phyloP scores from a whole-genome alignment of 2,113 vertebrate genomes.

The Pachyramphus minor region DNA sequence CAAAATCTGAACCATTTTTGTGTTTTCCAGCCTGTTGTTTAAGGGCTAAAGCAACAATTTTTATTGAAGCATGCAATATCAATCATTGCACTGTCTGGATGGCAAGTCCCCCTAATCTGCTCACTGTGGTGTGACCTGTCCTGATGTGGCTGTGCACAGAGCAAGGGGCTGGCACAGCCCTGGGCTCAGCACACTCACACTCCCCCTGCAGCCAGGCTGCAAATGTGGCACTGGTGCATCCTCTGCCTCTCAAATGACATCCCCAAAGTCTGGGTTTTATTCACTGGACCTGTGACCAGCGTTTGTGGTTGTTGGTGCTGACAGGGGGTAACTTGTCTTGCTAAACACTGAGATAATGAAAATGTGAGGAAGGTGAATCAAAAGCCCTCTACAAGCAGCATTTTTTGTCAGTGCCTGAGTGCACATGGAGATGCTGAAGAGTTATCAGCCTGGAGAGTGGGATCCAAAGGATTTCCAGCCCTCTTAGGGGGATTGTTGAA shows the following conservation, averaged over 20 bases:
- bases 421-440: not conserved
- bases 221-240: not conserved
- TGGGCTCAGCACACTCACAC: not conserved
- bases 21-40: not conserved
- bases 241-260: not conserved
- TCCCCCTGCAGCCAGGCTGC: not conserved
- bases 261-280: not conserved
- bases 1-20: not conserved
- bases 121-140: not conserved
- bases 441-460: not conserved
- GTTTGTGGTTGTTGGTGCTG: fast-evolving
- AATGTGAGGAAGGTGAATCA: not conserved
- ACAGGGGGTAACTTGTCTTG: not conserved
- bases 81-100: not conserved
- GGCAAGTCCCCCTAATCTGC: not conserved
- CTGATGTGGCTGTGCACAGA: not conserved
- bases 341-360: not conserved
- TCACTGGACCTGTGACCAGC: not conserved
- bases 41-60: not conserved
- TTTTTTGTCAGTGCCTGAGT: not conserved
- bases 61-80: not conserved
- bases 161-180: fast-evolving
- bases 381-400: not conserved
- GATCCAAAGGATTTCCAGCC: not conserved
- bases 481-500: not conserved